Evolutionary conservation across 1,140 invertebrate genomes (phyloP).

Genomic region (Druon quercuslanigerum): DNA sequence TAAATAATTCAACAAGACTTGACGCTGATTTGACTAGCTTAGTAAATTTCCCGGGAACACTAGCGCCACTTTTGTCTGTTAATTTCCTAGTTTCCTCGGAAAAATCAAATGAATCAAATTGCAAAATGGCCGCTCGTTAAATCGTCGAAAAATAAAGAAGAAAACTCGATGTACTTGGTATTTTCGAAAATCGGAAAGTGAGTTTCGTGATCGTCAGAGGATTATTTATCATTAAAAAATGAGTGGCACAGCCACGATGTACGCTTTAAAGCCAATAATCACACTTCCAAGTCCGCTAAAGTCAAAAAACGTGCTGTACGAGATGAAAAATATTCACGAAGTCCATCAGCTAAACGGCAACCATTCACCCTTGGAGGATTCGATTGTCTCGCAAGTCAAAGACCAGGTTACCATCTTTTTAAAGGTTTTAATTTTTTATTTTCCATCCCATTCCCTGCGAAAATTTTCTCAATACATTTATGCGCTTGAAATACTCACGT

Average conservation of each 20-base stretch:
- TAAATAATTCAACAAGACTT: too few species aligned
- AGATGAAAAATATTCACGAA: slow-evolving; percentile 78
- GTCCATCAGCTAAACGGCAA: slow-evolving; percentile 64
- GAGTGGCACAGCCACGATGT: slow-evolving; percentile 74
- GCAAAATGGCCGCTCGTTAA: neutral
- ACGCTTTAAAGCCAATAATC: slow-evolving; percentile 76
- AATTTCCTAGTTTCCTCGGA: neutral
- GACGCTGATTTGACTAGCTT: neutral
- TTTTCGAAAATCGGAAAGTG: neutral
- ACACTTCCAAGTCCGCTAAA: slow-evolving; percentile 70
- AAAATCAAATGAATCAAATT: slow-evolving; percentile 32
- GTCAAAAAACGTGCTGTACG: slow-evolving; percentile 79
- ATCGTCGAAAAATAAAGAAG: slow-evolving; percentile 4
- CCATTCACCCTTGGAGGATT: slow-evolving; percentile 68
- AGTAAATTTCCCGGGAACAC: neutral
- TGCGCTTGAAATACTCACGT: slow-evolving; percentile 58
- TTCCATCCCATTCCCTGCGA: slow-evolving; percentile 40
- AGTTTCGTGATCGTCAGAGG: slow-evolving; percentile 11
- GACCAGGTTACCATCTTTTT: slow-evolving; percentile 83
- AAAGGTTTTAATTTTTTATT: slow-evolving; percentile 77
- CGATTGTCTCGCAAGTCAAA: slow-evolving; percentile 76
- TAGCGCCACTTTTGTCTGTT: neutral
- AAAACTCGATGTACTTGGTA: neutral
- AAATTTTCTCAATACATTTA: slow-evolving; percentile 46
- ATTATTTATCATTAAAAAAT: slow-evolving; percentile 51